A percentile compares a stretch with the other conserved stretches of the same genome.
Evolutionary conservation across 2,888 invertebrate genomes (phyloP).

Genomic region (Halictus ligatus): DNA sequence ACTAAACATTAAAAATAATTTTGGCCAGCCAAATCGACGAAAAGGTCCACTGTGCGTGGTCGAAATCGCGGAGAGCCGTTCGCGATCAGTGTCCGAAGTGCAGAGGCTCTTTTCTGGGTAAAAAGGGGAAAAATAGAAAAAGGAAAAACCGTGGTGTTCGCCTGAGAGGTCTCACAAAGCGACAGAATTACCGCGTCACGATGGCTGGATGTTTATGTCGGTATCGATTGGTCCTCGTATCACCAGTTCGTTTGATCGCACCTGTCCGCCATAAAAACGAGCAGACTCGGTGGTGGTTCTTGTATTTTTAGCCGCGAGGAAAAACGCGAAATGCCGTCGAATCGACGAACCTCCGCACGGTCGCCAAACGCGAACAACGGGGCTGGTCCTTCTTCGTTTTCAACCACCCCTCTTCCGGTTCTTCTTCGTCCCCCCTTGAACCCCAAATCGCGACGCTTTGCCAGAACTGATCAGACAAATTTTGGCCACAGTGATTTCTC

Average conservation of each 20-base stretch:
- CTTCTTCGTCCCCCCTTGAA: too few species aligned
- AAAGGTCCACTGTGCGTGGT: background rate
- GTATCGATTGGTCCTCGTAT: constrained; percentile 3
- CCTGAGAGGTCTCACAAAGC: background rate
- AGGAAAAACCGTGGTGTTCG: background rate
- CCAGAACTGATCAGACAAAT: too few species aligned
- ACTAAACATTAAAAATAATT: background rate
- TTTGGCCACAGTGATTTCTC: too few species aligned
- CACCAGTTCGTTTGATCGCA: background rate
- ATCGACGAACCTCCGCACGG: background rate
- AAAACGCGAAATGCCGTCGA: background rate
- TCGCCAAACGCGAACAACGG: background rate
- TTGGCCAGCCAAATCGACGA: background rate
- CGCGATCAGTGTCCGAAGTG: background rate
- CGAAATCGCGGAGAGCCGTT: background rate
- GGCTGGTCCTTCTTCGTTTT: background rate
- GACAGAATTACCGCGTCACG: constrained; percentile 4
- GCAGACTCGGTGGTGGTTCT: background rate
- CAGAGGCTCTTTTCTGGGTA: background rate
- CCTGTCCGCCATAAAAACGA: constrained; percentile 6
- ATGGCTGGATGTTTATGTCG: constrained; percentile 9
- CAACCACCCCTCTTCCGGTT: too few species aligned
- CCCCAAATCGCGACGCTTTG: too few species aligned
- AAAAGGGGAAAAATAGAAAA: background rate
- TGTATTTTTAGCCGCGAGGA: background rate